These are phyloP conservation scores for Antedon mediterranea DNA, from an alignment of 53 echinoderm and acorn worm genomes.

Conservation along the genomic window DNA sequence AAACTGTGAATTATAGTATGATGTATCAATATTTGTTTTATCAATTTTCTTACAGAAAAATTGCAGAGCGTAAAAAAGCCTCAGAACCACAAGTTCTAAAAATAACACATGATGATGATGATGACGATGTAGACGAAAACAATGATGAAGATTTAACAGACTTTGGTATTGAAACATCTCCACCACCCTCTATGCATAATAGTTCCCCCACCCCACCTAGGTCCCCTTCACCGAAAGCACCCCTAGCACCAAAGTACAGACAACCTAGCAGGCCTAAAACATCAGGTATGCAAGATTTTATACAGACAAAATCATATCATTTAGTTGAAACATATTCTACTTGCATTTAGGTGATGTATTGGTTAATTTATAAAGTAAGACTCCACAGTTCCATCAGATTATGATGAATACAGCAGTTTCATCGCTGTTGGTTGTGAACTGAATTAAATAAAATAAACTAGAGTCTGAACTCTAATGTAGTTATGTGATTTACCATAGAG, in stretches of 20 bases:
- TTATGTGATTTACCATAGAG: no score
- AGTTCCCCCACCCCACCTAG: slow-evolving; percentile 1
- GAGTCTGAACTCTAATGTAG: no score
- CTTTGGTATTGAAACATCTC: slow-evolving; percentile 41
- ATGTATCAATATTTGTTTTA: no score
- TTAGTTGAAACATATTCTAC: no score
- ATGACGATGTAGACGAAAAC: slow-evolving; percentile 27
- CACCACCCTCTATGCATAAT: slow-evolving; percentile 36
- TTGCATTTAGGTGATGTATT: no score
- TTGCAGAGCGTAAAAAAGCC: slow-evolving; percentile 35
- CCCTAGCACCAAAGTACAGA: slow-evolving; percentile 16
- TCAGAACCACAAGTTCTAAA: slow-evolving; percentile 64
- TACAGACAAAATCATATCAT: no score
- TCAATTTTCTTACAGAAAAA: slow-evolving; percentile 38
- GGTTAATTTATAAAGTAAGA: no score
- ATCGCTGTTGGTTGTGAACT: no score
- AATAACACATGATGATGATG: slow-evolving; percentile 61
- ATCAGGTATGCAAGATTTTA: slow-evolving; percentile 33
- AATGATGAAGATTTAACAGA: slow-evolving; percentile 44
- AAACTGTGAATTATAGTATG: no score
- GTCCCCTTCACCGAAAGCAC: slow-evolving; percentile 46
- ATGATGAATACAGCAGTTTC: no score
- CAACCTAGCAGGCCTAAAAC: slow-evolving; percentile 54
- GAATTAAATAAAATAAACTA: no score
- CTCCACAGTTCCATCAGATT: no score